Evolutionary conservation across 1,140 invertebrate genomes (phyloP), one percentile per base, ranked within the genome.

Genomic region (Drosophila triauraria): DNA sequence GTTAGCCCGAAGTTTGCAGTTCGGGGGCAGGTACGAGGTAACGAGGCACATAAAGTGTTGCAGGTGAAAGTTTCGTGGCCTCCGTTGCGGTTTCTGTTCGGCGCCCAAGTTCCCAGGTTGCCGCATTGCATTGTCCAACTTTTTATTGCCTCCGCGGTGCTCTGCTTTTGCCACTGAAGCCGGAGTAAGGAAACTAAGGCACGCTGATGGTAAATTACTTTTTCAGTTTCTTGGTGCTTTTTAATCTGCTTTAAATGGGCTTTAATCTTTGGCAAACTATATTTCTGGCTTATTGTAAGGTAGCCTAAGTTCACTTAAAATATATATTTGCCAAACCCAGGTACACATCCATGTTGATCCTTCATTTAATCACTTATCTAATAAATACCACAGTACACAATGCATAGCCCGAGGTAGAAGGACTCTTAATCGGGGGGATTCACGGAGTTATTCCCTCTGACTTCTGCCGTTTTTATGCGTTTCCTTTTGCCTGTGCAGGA

Each of bases 371-470:
- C 30, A 12, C 13, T 47, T 40, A 64, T 77, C 80, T 81, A 85
- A 77, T 74, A 85, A 84, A 83, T 83, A 68, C 48, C 65, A 50
- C 46, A 67, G 42, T 46, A 30, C 47, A 32, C 47, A 63, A 46
- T 53, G 20, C 48, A 27, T 40, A 15, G 68, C 57, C 51, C 0
- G 17, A 27, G 15, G 2, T 32, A 12, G 10, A 48, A n/a, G 43
- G 32, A 3, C 38, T 15, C 20, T n/a, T 43, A 42, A 56, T 53
- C 60, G 38, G 42, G 42, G 47, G 15, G 30, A 50, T 54, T 51
- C 68, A 51, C 58, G 35, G 35, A 58, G 51, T 75, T 60, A 56
- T 72, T 80, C 70, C 50, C 63, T 48, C 54, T 54, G 44, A 74
- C 54, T 60, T 64, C 46, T 75, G 51, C 58, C 43, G 51, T 67